A percentile compares a stretch with the other conserved stretches of the same genome.
These are phyloP conservation scores for Samia ricini DNA, from an alignment of 1,140 invertebrate species.

Conservation along the genomic window DNA sequence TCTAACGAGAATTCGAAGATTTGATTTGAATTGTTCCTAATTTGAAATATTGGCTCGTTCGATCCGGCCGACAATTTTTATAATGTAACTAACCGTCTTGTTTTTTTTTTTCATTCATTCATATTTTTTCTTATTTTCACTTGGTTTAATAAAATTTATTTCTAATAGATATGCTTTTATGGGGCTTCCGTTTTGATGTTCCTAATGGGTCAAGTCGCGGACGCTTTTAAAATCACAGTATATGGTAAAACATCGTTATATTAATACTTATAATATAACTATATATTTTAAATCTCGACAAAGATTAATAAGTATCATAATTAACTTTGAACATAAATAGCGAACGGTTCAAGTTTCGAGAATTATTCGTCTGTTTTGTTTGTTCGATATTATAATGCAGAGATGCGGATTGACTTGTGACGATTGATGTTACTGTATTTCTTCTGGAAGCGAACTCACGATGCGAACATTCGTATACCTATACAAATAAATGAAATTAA, in stretches of 20 bases:
- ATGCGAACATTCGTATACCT: neutral
- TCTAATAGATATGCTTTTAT: slow-evolving; percentile 40
- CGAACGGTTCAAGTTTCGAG: neutral
- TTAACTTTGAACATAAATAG: slow-evolving; percentile 26
- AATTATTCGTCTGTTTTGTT: neutral
- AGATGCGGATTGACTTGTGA: neutral
- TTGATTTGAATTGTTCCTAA: slow-evolving; percentile 76
- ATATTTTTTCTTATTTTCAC: slow-evolving; percentile 38
- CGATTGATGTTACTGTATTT: neutral
- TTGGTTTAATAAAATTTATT: slow-evolving; percentile 63
- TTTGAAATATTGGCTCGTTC: slow-evolving; percentile 64
- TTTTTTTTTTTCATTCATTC: no score
- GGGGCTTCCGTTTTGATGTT: slow-evolving; percentile 61
- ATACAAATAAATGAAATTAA: no score
- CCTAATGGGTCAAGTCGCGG: slow-evolving; percentile 41
- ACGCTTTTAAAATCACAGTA: slow-evolving; percentile 49
- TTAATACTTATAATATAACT: neutral
- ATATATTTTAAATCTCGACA: slow-evolving; percentile 53
- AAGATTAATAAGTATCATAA: slow-evolving; percentile 52
- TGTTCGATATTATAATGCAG: neutral
- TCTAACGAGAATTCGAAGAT: slow-evolving; percentile 75
- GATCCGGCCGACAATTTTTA: slow-evolving; percentile 41
- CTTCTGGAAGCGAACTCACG: neutral
- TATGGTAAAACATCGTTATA: slow-evolving; percentile 38
- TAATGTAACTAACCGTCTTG: slow-evolving; percentile 23